phyloP scores from a whole-genome alignment of 1,140 invertebrate species.

The Eupeodes corollae region DNA sequence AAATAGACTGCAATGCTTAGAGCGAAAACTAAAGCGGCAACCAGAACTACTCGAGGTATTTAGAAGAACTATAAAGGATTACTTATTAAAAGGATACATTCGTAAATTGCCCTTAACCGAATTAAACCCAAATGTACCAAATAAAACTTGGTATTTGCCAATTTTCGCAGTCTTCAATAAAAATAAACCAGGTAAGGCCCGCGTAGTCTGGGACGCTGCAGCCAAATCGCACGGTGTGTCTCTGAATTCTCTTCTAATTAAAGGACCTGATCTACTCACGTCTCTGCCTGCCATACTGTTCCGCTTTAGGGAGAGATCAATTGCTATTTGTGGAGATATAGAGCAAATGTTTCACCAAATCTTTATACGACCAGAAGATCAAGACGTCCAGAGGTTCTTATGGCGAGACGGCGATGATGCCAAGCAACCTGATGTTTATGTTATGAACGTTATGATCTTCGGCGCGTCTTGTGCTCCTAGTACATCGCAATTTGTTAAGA shows the following conservation, averaged over 20 bases:
- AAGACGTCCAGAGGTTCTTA: conserved; percentile 8
- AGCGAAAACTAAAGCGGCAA: neutral
- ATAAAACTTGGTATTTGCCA: conserved; percentile 18
- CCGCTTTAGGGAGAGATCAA: neutral
- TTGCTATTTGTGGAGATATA: conserved; percentile 21
- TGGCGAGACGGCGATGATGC: neutral
- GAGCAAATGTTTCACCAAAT: conserved; percentile 33
- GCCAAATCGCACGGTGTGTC: conserved; percentile 8
- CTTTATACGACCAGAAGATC: conserved; percentile 9
- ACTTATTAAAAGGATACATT: neutral
- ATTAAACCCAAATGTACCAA: neutral
- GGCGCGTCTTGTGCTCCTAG: conserved; percentile 3
- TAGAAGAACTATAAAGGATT: neutral
- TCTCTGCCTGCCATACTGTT: neutral
- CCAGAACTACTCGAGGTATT: neutral
- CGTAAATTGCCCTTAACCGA: neutral
- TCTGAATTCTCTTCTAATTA: conserved; percentile 15
- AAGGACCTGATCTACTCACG: conserved; percentile 7
- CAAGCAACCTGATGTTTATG: neutral
- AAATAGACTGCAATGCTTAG: neutral
- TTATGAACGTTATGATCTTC: conserved; percentile 1
- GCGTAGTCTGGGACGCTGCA: conserved; percentile 19
- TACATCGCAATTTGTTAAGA: conserved; percentile 6
- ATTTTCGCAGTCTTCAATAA: conserved; percentile 18
- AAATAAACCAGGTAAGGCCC: conserved; percentile 15